Evolutionary conservation across 2,113 vertebrate genomes (phyloP), one percentile per base, ranked within the genome.

Genomic region (Isurus oxyrinchus): DNA sequence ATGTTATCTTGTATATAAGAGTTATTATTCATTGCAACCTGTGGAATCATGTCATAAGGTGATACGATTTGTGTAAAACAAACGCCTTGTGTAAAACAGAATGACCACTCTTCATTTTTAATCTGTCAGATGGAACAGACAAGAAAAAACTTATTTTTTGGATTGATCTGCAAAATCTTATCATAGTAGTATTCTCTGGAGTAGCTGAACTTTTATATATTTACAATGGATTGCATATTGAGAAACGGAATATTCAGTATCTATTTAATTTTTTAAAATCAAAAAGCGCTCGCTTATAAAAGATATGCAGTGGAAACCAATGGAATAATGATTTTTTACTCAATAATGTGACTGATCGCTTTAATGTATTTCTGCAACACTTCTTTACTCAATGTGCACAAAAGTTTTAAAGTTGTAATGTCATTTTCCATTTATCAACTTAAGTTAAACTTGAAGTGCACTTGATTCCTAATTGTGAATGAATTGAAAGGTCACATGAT

Each of bases 11-110:
- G 59, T 94, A 35, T 66, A 63, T 66, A 61, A 94, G 35, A 61
- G 61, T 16, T 40, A 94, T 94, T 94, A 40, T 40, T 63, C 90
- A 94, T 94, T 94, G 90, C 59, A 76, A 95, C 67, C 67, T 95
- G 94, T 95, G 94, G 94, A 63, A 95, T 95, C 13, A 44, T 27
- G n/a, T 40, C 13, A 49, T 95, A 95, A 95, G 53, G 44, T 72
- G 67, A 25, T 49, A 72, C 14, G 49, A 16, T 35, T 55, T 55
- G 69, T 72, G 49, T 55, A 14, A 95, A 76, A 59, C 10, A 49
- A 72, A 69, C 55, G 27, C 27, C 23, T 95, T 72, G 13, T 95
- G 53, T 72, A 66, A 53, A 76, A 95, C 88, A 67, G 11, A 61
- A 66, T 27, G 63, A 69, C 66, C 66, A 72, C 13, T 35, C 27